Evolutionary conservation across 2,797 vertebrate genomes (phyloP).

Genomic region (Muraenolepis orangiensis): DNA sequence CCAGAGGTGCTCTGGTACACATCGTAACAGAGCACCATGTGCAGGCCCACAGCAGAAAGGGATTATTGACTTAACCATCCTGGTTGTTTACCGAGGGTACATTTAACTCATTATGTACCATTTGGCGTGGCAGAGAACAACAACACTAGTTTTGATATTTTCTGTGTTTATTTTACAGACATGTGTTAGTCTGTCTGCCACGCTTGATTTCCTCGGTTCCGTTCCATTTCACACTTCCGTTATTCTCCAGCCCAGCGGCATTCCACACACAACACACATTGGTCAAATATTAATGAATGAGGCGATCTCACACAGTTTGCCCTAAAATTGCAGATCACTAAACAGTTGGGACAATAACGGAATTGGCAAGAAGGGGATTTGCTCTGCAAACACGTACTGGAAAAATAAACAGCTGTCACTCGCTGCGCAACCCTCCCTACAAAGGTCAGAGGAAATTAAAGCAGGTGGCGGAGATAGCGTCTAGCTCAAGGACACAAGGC

Average conservation of each 20-base stretch:
- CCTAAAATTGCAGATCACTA: background rate
- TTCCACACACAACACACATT: background rate
- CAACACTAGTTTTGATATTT: too few relatives aligned
- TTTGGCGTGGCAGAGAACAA: too few relatives aligned
- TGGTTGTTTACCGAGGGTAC: background rate
- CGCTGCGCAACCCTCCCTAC: background rate
- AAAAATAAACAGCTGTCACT: background rate
- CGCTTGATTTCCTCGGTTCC: background rate
- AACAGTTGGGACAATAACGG: background rate
- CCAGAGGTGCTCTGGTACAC: background rate
- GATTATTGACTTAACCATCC: background rate
- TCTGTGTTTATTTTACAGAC: too few relatives aligned
- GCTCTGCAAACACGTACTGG: background rate
- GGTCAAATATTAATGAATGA: background rate
- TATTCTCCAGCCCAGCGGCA: background rate
- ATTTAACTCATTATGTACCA: too few relatives aligned
- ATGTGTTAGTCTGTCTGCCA: background rate
- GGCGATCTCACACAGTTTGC: background rate
- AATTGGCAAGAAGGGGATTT: background rate
- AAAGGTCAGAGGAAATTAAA: background rate
- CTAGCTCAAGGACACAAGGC: background rate
- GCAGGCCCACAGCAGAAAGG: background rate
- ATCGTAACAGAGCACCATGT: background rate
- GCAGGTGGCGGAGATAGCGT: background rate
- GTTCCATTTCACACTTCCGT: background rate